Conservation (phyloP, 2,797 vertebrate genomes). For the Eulemur mongoz region DNA sequence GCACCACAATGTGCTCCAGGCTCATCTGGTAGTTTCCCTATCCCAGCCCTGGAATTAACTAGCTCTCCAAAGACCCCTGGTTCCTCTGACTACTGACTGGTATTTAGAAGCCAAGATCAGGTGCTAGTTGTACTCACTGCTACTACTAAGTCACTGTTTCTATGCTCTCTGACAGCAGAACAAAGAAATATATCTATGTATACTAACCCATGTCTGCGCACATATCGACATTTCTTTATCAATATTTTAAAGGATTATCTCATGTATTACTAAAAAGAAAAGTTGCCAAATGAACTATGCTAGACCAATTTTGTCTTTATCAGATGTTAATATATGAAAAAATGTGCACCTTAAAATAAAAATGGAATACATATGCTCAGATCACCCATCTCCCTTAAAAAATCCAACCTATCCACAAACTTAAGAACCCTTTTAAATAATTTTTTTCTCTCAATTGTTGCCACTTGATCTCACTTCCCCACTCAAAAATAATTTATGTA, state of each 20-base stretch:
- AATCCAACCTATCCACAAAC: background rate
- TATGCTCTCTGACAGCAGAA: background rate
- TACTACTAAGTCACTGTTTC: background rate
- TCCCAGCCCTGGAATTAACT: background rate
- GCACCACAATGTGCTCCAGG: background rate
- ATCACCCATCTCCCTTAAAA: background rate
- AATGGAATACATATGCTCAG: background rate
- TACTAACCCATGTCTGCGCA: background rate
- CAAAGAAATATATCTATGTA: background rate
- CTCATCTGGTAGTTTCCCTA: background rate
- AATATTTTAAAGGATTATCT: conserved; percentile 23
- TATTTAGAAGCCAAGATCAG: background rate
- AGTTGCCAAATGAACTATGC: background rate
- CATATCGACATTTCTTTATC: background rate
- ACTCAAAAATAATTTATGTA: conserved; percentile 39
- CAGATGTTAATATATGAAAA: background rate
- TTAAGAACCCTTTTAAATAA: background rate
- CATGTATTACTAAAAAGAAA: conserved; percentile 2
- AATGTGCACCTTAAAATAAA: background rate
- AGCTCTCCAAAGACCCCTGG: background rate
- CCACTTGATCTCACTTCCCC: background rate
- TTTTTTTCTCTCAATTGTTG: background rate
- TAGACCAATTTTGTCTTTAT: background rate
- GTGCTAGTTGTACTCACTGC: background rate
- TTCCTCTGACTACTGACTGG: background rate